Evolutionary conservation across 1,140 invertebrate species (phyloP), one percentile per base, ranked within the genome.

Genomic region (Phenacoccus solenopsis): DNA sequence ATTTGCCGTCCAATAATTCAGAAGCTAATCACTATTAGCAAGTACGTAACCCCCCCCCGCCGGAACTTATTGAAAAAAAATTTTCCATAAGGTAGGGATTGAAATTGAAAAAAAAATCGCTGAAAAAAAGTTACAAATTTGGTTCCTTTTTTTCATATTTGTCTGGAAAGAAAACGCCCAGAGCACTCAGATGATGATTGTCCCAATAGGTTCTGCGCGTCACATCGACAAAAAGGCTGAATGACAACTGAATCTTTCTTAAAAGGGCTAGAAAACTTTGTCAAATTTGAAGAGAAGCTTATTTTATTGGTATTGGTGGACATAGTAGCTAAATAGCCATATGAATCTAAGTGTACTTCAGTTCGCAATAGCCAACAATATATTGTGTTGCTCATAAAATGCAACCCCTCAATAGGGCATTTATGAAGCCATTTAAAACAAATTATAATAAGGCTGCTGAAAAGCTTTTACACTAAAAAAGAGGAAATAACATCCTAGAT

Each of bases 361-460:
- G 20, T 16, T 71, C 24, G 71, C 69, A 16, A 30, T 21, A 24
- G 61, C 70, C 21, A 24, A 67, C 68, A 30, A n/a, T 32, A 64
- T 4, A 69, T 59, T 21, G 20, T 71, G 9, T 20, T 69, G 28
- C 74, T 2, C 76, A 78, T 61, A 73, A 76, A 67, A 64, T 82
- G 7, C 79, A 81, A 70, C 78, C 79, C 16, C 73, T 81, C 1
- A 79, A 80, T 72, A 76, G 79, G 13, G 72, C 72, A 56, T 76
- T 81, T 72, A 79, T 80, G 74, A 73, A 73, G 56, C 76, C 79
- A 25, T 70, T 77, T 20, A 77, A 74, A 22, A 73, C 74, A 24
- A 75, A 75, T 71, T 78, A 73, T 69, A 71, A 73, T 67, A 59
- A 73, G 70, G 73, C 69, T 49, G 64, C 72, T 22, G 72, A 75